Evolutionary conservation across 30 jellyfish, hydroid and myxozoan genomes (phyloP).

Genomic region (Hydra vulgaris): DNA sequence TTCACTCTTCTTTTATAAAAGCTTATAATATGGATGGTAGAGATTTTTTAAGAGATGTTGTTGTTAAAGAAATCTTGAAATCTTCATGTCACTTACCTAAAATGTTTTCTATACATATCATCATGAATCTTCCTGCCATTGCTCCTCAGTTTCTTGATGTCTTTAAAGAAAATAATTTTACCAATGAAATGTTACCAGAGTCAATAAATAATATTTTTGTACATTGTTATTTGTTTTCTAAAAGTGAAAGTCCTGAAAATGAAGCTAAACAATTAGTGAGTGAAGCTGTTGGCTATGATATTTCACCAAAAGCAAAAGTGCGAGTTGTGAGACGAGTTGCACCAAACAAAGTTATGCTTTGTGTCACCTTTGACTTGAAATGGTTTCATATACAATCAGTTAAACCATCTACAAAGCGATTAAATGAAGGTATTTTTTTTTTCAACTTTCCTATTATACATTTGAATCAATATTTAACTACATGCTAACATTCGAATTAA

Average conservation of each 20-base stretch:
- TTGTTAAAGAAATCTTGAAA: background rate
- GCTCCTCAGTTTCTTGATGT: slow-evolving; percentile 74
- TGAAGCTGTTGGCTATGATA: slow-evolving; percentile 23
- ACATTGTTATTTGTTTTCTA: slow-evolving; percentile 85
- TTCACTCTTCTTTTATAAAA: slow-evolving; percentile 12
- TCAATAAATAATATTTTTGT: background rate
- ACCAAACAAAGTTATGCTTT: slow-evolving; percentile 87
- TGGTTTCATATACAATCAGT: slow-evolving; percentile 24
- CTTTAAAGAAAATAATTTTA: slow-evolving; percentile 16
- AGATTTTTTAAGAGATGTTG: slow-evolving; percentile 33
- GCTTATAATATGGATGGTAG: slow-evolving; percentile 67
- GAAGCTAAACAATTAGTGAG: slow-evolving; percentile 46
- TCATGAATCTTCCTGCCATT: slow-evolving; percentile 92
- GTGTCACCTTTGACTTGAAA: slow-evolving; percentile 57
- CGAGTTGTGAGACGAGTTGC: slow-evolving; percentile 87
- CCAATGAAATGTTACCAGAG: background rate
- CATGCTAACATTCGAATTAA: background rate
- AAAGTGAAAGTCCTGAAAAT: slow-evolving; percentile 39
- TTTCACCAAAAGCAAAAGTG: slow-evolving; percentile 18
- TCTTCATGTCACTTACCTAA: background rate
- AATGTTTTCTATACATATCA: slow-evolving; percentile 27
- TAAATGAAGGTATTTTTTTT: slow-evolving; percentile 3
- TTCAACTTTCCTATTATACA: background rate
- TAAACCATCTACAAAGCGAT: background rate
- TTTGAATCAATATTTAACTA: background rate